phyloP scores from a whole-genome alignment of 2,888 invertebrate genomes.

The Cybosia mesomella region DNA sequence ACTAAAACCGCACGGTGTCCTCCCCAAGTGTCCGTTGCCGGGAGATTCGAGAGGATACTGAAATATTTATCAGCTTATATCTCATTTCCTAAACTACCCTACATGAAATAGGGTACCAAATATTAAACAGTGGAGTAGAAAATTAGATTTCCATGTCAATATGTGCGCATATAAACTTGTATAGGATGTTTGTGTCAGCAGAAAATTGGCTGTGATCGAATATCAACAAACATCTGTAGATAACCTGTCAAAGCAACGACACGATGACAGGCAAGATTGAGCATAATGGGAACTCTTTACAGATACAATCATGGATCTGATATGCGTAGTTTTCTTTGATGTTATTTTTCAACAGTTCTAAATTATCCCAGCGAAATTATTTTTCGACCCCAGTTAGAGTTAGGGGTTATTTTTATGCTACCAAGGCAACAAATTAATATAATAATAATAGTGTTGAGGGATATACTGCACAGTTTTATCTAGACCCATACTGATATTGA shows the following conservation, averaged over 20 bases:
- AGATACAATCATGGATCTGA: constrained; percentile 27
- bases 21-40: too few species aligned
- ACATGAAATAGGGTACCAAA: constrained; percentile 19
- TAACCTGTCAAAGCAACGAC: constrained; percentile 45
- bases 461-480: too few species aligned
- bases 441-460: too few species aligned
- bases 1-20: too few species aligned
- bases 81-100: too few species aligned
- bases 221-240: constrained; percentile 53
- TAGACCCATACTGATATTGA: too few species aligned
- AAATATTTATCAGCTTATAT: too few species aligned
- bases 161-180: constrained; percentile 54
- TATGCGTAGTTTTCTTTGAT: neutral
- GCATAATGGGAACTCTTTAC: constrained; percentile 44
- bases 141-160: constrained; percentile 73
- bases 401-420: too few species aligned
- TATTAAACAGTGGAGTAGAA: constrained; percentile 66
- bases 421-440: too few species aligned
- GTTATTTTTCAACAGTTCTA: neutral
- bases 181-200: constrained; percentile 65
- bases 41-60: too few species aligned
- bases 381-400: too few species aligned
- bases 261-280: constrained; percentile 48
- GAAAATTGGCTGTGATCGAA: constrained; percentile 76
- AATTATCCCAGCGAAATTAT: too few species aligned